Evolutionary conservation across 1,140 invertebrate species (phyloP), one percentile per base, ranked within the genome.

Genomic region (Harpegnathos saltator): DNA sequence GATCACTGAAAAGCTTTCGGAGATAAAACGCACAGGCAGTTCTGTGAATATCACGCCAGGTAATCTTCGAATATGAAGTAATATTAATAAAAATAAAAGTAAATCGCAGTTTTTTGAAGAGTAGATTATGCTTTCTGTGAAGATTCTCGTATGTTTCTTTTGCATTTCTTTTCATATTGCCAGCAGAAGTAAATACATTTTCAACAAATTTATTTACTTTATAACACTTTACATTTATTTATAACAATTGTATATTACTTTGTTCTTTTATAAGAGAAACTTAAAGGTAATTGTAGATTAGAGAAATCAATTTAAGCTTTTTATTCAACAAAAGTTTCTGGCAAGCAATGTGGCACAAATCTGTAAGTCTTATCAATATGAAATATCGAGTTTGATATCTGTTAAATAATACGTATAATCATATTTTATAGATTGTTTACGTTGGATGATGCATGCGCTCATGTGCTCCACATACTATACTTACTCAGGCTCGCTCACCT

Each of bases 401-500:
- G 38, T 75, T 48, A 66, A 66, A 33, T 26, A 14, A 29, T 11
- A n/a, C 44, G 11, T 33, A 17, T 74, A 50, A 22, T 62, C 12
- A 33, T 69, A 12, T 38, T 61, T 54, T 0, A 48, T 11, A 91
- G 90, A 87, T 48, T 91, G 86, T 44, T 52, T 91, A 9, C 81
- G 62, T 0, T 92, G 91, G 89, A 86, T 91, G 73, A 15, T 68
- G 3, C 80, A 89, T 0, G 85, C 72, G 3, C 87, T 83, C 38
- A 62, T 0, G 0, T 83, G 29, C 15, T 75, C 74, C 2, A 91
- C 92, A 17, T 96, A 95, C 89, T 97, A 95, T 89, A 95, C 95
- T 3, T 97, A 97, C 92, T 93, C 95, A 78, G 97, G 97, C 2
- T 97, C 97, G 17, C 92, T 97, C 17, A 97, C 97, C 1, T 96